Conservation (phyloP, 1,140 invertebrate genomes). For the Tigriopus japonicus region DNA sequence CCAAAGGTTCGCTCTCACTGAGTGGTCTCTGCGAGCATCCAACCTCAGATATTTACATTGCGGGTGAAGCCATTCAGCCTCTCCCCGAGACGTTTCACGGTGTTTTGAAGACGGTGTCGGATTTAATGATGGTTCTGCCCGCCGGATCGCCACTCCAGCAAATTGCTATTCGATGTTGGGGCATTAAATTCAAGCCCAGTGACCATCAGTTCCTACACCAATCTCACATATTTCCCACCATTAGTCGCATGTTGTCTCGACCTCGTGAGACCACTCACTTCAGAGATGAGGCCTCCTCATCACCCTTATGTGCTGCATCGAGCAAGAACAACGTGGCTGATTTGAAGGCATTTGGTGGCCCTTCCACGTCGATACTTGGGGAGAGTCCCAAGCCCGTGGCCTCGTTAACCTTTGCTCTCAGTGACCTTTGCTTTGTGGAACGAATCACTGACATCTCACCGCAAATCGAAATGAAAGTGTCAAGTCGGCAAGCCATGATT, state of each 20-base stretch:
- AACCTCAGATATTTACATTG: slow-evolving; percentile 53
- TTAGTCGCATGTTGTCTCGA: slow-evolving; percentile 74
- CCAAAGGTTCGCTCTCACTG: slow-evolving; percentile 25
- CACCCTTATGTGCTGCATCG: too few species aligned
- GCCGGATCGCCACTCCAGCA: slow-evolving; percentile 67
- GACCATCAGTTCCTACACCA: slow-evolving; percentile 82
- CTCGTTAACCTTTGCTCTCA: background rate
- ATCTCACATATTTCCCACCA: slow-evolving; percentile 87
- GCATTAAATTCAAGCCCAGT: slow-evolving; percentile 59
- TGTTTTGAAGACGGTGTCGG: slow-evolving; percentile 72
- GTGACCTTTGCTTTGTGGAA: slow-evolving; percentile 33
- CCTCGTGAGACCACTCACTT: too few species aligned
- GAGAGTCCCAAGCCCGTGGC: background rate
- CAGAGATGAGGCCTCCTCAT: too few species aligned
- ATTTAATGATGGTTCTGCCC: slow-evolving; percentile 73
- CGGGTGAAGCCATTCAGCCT: slow-evolving; percentile 53
- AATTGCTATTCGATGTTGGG: slow-evolving; percentile 79
- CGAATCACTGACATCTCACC: slow-evolving; percentile 49
- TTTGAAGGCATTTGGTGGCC: too few species aligned
- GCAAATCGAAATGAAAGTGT: slow-evolving; percentile 59
- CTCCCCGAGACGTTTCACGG: slow-evolving; percentile 65
- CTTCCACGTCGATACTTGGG: too few species aligned
- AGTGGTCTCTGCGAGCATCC: slow-evolving; percentile 54
- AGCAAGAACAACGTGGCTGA: too few species aligned
- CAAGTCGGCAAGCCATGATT: slow-evolving; percentile 80